phyloP scores from a whole-genome alignment of 2,113 vertebrate species.

The Martes martes region DNA sequence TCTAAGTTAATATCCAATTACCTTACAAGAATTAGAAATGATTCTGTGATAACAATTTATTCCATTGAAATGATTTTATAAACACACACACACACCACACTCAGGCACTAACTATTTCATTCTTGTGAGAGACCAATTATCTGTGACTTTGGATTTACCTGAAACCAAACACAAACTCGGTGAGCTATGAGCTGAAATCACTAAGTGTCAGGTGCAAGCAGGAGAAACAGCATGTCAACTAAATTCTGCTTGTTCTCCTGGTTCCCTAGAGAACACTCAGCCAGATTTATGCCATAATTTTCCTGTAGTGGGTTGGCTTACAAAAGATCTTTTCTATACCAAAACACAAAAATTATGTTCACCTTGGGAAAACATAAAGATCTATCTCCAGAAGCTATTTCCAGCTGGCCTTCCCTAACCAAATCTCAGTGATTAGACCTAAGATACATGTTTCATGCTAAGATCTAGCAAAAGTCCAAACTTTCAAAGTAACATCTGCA shows the following conservation, averaged over 20 bases:
- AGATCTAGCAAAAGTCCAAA: background rate
- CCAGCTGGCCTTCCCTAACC: background rate
- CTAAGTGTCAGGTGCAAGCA: background rate
- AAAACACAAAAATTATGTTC: background rate
- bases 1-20: background rate
- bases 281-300: slow-evolving; percentile 6
- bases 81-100: no score
- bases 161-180: background rate
- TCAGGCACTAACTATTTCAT: background rate
- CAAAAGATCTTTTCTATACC: background rate
- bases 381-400: background rate
- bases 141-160: background rate
- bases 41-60: background rate
- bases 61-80: background rate
- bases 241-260: background rate
- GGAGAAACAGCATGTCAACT: background rate
- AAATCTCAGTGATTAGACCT: background rate
- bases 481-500: slow-evolving; percentile 16
- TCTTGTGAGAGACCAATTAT: background rate
- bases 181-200: background rate
- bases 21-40: background rate
- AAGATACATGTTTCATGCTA: background rate
- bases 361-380: slow-evolving; percentile 22
- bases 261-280: background rate
- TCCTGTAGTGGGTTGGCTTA: background rate